These are phyloP conservation scores for Nycticebus coucang DNA, from an alignment of 2,113 vertebrate species.

Conservation along the genomic window DNA sequence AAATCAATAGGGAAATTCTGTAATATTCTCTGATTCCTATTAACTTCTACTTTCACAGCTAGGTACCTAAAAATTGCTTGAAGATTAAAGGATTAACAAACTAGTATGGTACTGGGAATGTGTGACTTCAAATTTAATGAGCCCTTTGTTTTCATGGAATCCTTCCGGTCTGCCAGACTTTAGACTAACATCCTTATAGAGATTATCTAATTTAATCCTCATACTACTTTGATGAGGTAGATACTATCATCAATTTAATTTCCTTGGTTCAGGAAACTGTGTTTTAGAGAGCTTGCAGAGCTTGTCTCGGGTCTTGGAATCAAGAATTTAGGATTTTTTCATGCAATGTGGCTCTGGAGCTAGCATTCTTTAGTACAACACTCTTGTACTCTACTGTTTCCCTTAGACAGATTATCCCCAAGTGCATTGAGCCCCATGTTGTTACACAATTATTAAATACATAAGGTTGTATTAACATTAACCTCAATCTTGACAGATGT, in stretches of 20 bases:
- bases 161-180: not conserved
- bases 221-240: conserved; percentile 6
- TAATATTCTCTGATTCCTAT: not conserved
- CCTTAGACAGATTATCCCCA: not conserved
- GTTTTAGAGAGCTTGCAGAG: not conserved
- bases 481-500: not conserved
- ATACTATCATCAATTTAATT: conserved; percentile 41
- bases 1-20: not conserved
- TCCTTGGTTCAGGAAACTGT: not conserved
- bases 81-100: not conserved
- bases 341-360: not conserved
- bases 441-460: not conserved
- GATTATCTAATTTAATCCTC: conserved; percentile 44
- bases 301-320: not conserved
- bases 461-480: not conserved
- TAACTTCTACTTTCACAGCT: not conserved
- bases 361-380: not conserved
- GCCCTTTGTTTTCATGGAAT: not conserved
- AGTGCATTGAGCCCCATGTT: not conserved
- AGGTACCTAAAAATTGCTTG: conserved; percentile 6
- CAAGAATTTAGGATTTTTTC: not conserved
- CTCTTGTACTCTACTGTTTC: not conserved
- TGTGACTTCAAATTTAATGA: conserved; percentile 31
- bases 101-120: not conserved
- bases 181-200: not conserved